phyloP scores from a whole-genome alignment of 30 jellyfish, hydroid and myxozoan genomes.

The Rhopilema esculentum region DNA sequence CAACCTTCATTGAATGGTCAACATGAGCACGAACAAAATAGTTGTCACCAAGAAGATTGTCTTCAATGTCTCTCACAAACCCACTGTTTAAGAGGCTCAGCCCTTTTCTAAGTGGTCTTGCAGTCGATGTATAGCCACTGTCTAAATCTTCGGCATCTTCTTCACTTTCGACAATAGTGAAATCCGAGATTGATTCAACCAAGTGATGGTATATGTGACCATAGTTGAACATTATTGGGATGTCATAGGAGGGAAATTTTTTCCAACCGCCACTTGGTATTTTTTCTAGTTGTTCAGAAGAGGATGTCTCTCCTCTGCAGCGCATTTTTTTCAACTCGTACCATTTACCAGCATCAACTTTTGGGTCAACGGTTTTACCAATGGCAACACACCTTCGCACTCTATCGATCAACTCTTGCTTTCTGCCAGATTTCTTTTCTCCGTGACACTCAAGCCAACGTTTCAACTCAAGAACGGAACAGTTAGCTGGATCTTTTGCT shows the following conservation, averaged over 20 bases:
- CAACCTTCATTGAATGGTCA: conserved; percentile 60
- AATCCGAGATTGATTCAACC: conserved; percentile 36
- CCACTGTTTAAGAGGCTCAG: conserved; percentile 56
- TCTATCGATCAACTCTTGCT: conserved; percentile 41
- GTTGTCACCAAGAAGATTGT: conserved; percentile 12
- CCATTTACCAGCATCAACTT: conserved; percentile 67
- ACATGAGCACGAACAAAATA: conserved; percentile 55
- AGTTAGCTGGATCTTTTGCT: conserved; percentile 24
- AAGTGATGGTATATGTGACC: conserved; percentile 64
- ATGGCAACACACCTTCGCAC: conserved; percentile 52
- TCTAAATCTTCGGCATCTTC: conserved; percentile 25
- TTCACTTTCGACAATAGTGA: conserved; percentile 19
- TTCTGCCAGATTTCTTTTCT: conserved; percentile 42
- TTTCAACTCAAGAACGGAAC: conserved; percentile 38
- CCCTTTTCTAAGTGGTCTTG: conserved; percentile 64
- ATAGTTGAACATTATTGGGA: conserved; percentile 55
- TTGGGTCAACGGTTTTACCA: conserved; percentile 49
- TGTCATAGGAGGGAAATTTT: conserved; percentile 44
- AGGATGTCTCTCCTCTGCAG: neutral
- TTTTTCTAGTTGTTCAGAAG: conserved; percentile 7
- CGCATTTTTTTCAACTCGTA: conserved; percentile 38
- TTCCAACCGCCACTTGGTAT: conserved; percentile 58
- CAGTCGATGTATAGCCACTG: conserved; percentile 55
- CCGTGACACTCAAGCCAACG: conserved; percentile 78
- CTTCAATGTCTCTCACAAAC: conserved; percentile 40